These are phyloP conservation scores for Hyppa rectilinea DNA, from an alignment of 2,888 invertebrate species.

Conservation along the genomic window DNA sequence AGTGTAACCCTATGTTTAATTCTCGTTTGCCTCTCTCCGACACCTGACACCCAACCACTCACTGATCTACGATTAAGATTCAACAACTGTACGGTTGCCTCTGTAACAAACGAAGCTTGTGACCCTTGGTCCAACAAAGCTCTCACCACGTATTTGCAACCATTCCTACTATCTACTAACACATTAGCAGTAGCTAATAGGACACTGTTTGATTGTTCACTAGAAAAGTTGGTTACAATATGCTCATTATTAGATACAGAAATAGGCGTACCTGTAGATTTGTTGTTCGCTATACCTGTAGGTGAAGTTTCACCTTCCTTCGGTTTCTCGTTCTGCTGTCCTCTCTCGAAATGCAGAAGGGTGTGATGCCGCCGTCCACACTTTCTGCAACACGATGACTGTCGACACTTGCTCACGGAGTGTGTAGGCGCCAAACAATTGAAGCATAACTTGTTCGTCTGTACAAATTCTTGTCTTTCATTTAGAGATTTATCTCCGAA, in stretches of 20 bases:
- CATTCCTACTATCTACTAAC: slow-evolving; percentile 15
- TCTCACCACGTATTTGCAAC: slow-evolving; percentile 17
- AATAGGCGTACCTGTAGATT: neutral
- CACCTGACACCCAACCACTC: no score
- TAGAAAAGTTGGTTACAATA: neutral
- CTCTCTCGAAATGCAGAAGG: slow-evolving; percentile 41
- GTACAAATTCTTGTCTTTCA: slow-evolving; percentile 36
- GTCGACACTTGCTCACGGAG: slow-evolving; percentile 28
- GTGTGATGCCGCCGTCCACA: slow-evolving; percentile 43
- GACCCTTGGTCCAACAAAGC: no score
- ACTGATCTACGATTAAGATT: no score
- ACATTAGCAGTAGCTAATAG: slow-evolving; percentile 42
- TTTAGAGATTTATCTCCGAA: slow-evolving; percentile 21
- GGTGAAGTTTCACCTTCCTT: neutral
- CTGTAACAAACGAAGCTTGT: no score
- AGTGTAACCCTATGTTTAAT: slow-evolving; percentile 29
- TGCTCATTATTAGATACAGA: neutral
- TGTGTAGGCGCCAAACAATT: slow-evolving; percentile 37
- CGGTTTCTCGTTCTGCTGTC: slow-evolving; percentile 3
- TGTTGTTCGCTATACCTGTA: slow-evolving; percentile 4
- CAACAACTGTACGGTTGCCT: no score
- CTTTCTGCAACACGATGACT: slow-evolving; percentile 29
- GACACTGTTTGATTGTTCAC: slow-evolving; percentile 5
- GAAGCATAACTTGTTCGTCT: slow-evolving; percentile 38
- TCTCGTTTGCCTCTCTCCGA: neutral